Conservation (phyloP, 2,113 vertebrate species). For the Colistium nudipinnis region DNA sequence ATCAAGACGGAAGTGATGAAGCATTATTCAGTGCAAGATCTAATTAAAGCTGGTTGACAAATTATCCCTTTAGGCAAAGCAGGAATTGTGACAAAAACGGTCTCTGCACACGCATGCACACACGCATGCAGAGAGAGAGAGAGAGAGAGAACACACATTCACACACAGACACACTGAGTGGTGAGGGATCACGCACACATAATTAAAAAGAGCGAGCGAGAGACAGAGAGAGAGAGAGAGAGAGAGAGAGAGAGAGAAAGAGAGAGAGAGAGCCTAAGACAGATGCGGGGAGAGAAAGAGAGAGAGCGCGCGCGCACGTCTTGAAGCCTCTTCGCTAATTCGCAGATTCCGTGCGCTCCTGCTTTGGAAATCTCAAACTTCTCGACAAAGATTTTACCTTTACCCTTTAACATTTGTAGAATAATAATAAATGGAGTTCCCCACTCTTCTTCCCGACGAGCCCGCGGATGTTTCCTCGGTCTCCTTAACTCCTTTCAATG, state of each 20-base stretch:
- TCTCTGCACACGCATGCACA: too few species aligned
- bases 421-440: constrained; percentile 76
- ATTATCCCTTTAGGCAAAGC: not conserved
- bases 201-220: too few species aligned
- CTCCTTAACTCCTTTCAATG: constrained; percentile 75
- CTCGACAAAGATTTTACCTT: too few species aligned
- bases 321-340: constrained; percentile 15
- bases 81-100: not conserved
- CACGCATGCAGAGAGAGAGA: too few species aligned
- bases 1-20: not conserved
- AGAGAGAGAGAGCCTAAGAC: not conserved
- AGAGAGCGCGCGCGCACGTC: not conserved
- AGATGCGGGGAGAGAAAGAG: not conserved
- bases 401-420: not conserved
- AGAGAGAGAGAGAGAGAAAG: not conserved
- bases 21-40: not conserved
- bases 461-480: constrained; percentile 59
- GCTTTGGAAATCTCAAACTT: constrained; percentile 6
- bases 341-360: constrained; percentile 30
- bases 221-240: not conserved
- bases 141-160: too few species aligned
- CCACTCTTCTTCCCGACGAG: constrained; percentile 61
- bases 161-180: too few species aligned
- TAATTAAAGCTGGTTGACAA: not conserved
- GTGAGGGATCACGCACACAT: too few species aligned